Base-by-base conservation (phyloP, 1,140 invertebrate species). In the Caerostris extrusa region DNA sequence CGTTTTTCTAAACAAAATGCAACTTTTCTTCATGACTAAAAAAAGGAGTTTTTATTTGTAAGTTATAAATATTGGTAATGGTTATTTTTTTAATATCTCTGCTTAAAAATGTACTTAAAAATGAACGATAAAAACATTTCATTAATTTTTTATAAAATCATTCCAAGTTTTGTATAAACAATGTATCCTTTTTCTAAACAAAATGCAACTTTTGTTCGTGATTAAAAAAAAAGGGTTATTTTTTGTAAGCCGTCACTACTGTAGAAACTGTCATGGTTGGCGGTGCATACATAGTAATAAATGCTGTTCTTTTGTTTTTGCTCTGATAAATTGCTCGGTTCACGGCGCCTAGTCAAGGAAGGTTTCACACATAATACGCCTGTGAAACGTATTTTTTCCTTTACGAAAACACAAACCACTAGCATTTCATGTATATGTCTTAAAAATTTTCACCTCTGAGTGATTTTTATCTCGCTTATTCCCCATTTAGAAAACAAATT, bases 261-360 rank as follows among this genome's bases (percentile, higher is more conserved):
- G 17, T 14, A 50, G 8, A 77, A 77, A 34, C 71, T 77, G 71
- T 77, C 34, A 77, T 53, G 71, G 71, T 77, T 77, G 71, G 34
- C 34, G 34, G 53, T 77, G 71, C 71, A 50, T 77, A 77, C 34
- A 50, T 53, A 8, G 50, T 12, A 77, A 10, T 50, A 77, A 77
- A 34, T 34, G 19, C 53, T 77, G 34, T 77, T 7, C 53, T 64
- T 64, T 71, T 77, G 34, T 77, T 77, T 77, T 77, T 77, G 71
- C 71, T 77, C 71, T 77, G 34, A 77, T 77, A 77, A 77, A 77
- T 50, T 50, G 50, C 71, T 34, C 71, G 71, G 71, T 77, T 77
- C 71, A 77, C 71, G 6, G 71, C 71, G 50, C 71, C 12, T 50
- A 50, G 34, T 77, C 34, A 12, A 77, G 71, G 71, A 77, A 77